Evolutionary conservation across 2,113 vertebrate genomes (phyloP).

Genomic region (Atherinomorus stipes): DNA sequence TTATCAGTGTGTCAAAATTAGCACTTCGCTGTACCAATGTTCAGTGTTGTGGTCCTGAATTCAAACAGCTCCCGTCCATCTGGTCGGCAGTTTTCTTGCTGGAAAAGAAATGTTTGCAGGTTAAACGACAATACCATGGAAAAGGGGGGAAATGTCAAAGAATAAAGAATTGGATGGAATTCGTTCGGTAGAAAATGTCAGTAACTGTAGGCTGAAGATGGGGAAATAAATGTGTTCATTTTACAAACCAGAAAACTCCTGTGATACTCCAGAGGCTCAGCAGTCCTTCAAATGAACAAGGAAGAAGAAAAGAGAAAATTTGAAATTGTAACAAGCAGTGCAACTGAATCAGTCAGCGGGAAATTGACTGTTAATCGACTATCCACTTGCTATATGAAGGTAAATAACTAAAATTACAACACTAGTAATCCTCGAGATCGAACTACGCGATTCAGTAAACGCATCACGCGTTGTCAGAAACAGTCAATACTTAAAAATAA

Average conservation of each 20-base stretch:
- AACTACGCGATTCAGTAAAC: too few relatives aligned
- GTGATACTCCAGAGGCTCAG: conserved; percentile 96
- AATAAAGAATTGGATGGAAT: too few relatives aligned
- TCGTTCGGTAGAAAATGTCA: too few relatives aligned
- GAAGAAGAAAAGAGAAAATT: not conserved
- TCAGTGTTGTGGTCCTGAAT: conserved; percentile 96
- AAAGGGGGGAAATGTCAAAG: too few relatives aligned
- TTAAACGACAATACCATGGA: not conserved
- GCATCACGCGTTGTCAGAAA: too few relatives aligned
- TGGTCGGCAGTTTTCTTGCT: conserved; percentile 97
- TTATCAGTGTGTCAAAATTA: not conserved
- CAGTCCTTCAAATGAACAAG: conserved; percentile 82
- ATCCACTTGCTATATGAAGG: not conserved
- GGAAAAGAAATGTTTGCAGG: conserved; percentile 22
- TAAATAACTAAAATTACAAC: not conserved
- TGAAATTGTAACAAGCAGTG: not conserved
- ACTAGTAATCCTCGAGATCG: not conserved
- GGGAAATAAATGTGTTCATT: not conserved
- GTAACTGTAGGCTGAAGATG: not conserved
- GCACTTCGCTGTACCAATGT: conserved; percentile 87
- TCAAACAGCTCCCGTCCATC: conserved; percentile 94
- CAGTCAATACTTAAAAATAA: not conserved
- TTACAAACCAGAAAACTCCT: conserved; percentile 93
- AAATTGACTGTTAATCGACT: not conserved
- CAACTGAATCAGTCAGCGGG: too few relatives aligned